Evolutionary conservation across 2,797 vertebrate species (phyloP).

Genomic region (Cuculus canorus): DNA sequence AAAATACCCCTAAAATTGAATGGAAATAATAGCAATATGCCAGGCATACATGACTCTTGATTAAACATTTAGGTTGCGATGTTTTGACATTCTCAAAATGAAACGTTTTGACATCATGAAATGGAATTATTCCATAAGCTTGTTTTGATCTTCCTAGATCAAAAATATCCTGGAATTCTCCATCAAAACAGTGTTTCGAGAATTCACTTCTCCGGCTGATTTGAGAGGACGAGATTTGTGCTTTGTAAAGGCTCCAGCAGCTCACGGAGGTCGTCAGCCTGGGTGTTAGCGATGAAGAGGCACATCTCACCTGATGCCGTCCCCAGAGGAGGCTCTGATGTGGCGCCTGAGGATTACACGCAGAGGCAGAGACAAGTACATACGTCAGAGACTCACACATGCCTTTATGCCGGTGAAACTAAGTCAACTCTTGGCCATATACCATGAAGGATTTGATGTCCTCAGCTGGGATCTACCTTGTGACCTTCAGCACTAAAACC

Average conservation of each 20-base stretch:
- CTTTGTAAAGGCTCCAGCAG: background rate
- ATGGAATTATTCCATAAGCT: conserved; percentile 38
- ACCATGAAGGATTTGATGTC: background rate
- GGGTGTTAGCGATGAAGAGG: background rate
- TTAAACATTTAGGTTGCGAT: conserved; percentile 47
- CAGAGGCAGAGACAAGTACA: accelerated
- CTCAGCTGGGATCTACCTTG: background rate
- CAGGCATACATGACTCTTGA: background rate
- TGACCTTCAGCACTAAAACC: background rate
- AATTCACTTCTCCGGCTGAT: background rate
- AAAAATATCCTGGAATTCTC: conserved; percentile 33
- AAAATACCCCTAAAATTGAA: background rate
- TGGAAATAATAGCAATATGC: conserved; percentile 29
- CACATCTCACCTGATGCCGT: background rate
- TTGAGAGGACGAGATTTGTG: accelerated
- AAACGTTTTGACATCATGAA: conserved; percentile 33
- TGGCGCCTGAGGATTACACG: background rate
- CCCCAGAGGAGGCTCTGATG: background rate
- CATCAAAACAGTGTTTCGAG: background rate
- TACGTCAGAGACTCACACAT: accelerated
- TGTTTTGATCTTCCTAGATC: conserved; percentile 51
- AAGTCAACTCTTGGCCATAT: accelerated
- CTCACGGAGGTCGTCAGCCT: background rate
- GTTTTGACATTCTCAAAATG: conserved; percentile 16
- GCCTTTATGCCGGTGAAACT: background rate